phyloP scores from a whole-genome alignment of 2,113 vertebrate genomes.

The Thomomys bottae region DNA sequence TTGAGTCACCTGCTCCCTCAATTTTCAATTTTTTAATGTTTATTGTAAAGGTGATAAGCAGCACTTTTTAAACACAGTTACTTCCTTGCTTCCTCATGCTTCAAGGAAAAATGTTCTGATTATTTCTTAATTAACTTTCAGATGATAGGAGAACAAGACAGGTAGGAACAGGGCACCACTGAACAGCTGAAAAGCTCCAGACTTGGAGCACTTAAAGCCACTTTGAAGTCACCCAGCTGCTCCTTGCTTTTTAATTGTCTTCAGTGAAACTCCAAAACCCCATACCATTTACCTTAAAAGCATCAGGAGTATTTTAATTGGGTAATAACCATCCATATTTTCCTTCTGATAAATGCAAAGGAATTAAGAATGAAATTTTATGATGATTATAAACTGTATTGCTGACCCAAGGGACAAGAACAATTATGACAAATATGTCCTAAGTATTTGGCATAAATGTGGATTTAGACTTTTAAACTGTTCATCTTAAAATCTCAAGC shows the following conservation, averaged over 20 bases:
- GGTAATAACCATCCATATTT: slow-evolving; percentile 75
- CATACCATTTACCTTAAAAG: slow-evolving; percentile 76
- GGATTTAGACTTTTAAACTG: slow-evolving; percentile 69
- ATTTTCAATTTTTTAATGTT: too few species aligned
- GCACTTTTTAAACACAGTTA: too few species aligned
- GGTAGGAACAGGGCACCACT: not conserved
- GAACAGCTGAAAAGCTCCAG: slow-evolving; percentile 75
- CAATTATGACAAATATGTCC: slow-evolving; percentile 62
- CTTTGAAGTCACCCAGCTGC: slow-evolving; percentile 83
- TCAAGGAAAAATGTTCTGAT: not conserved
- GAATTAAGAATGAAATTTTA: slow-evolving; percentile 78
- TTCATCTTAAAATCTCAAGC: slow-evolving; percentile 64
- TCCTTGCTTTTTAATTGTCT: slow-evolving; percentile 78
- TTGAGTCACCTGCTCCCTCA: not conserved
- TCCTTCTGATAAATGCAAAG: slow-evolving; percentile 74
- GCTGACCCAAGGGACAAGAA: slow-evolving; percentile 71
- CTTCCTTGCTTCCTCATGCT: too few species aligned
- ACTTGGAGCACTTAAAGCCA: slow-evolving; percentile 68
- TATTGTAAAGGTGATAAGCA: too few species aligned
- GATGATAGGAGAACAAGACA: slow-evolving; percentile 74
- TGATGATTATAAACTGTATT: slow-evolving; percentile 71
- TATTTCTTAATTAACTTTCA: slow-evolving; percentile 35
- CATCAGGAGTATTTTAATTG: slow-evolving; percentile 75
- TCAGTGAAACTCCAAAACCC: slow-evolving; percentile 66
- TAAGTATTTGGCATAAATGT: slow-evolving; percentile 58